Percentiles rank a stretch among this genome's conserved stretches.
These are phyloP conservation scores for Drosophila sordidula DNA, from an alignment of 2,888 invertebrate genomes.

Conservation along the genomic window DNA sequence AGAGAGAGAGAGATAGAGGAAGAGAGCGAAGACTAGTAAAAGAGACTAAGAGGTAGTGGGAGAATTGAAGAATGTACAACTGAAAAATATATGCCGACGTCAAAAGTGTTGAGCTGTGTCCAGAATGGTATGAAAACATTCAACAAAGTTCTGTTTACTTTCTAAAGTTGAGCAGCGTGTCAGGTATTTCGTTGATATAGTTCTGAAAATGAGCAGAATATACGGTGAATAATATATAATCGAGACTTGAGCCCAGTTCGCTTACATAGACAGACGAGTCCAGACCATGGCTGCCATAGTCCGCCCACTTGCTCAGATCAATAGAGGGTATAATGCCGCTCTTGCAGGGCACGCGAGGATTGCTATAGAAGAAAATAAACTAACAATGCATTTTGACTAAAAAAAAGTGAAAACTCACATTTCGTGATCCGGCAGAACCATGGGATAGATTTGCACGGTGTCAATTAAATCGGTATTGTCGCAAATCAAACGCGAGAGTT, in stretches of 20 bases:
- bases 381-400: neutral
- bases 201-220: conserved; percentile 81
- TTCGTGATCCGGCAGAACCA: conserved; percentile 96
- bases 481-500: conserved; percentile 93
- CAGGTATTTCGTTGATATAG: conserved; percentile 85
- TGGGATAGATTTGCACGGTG: conserved; percentile 95
- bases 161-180: conserved; percentile 84
- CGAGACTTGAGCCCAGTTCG: conserved; percentile 47
- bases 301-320: conserved; percentile 96
- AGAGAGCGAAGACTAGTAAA: conserved; percentile 60
- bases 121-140: conserved; percentile 20
- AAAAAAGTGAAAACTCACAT: conserved; percentile 88
- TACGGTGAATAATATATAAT: neutral
- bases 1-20: neutral
- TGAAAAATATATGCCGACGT: conserved; percentile 16
- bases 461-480: conserved; percentile 97
- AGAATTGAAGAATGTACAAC: conserved; percentile 17
- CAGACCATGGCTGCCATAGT: conserved; percentile 87
- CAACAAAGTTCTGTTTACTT: conserved; percentile 71
- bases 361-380: conserved; percentile 86
- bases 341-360: conserved; percentile 96
- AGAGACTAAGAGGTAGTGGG: conserved; percentile 53
- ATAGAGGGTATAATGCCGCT: conserved; percentile 94
- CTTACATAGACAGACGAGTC: conserved; percentile 88
- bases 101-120: conserved; percentile 17